Evolutionary conservation across 1,140 invertebrate genomes (phyloP), one percentile per base, ranked within the genome.

Genomic region (Zaprionus camerounensis): DNA sequence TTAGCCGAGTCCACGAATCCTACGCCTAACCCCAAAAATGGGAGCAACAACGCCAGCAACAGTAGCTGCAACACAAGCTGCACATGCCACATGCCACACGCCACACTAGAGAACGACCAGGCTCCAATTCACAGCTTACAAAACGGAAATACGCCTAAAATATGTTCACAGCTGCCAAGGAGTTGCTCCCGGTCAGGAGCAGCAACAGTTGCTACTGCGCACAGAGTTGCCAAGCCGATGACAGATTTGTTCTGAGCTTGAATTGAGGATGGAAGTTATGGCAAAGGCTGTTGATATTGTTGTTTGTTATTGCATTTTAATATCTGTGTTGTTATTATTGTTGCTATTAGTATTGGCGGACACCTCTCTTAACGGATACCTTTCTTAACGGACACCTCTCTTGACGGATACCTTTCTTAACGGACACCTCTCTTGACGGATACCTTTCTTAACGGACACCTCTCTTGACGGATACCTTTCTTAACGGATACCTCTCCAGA

Each of bases 111-210:
- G 65, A 79, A 68, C 68, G 73, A n/a, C 66, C 58, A 69, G 31
- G 3, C 31, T 3, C 2, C 31, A 34, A 34, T 34, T 34, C 31
- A 34, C 31, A 69, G 65, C 62, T 73, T 70, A 80, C 78, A 81
- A 90, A 88, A 85, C 85, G 78, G 84, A 88, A 88, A 88, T 88
- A 78, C 81, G 82, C 80, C 79, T 76, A 70, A 80, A 85, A 81
- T 82, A 81, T 85, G 78, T 84, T 85, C 74, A 74, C 78, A 83
- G 78, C 85, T 78, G 84, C 78, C 67, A 77, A 73, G 61, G 67
- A 74, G 77, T 82, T 71, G 80, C 56, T 76, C 31, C 31, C 31
- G 51, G 46, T 58, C 31, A 26, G 46, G 24, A 11, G 55, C 49
- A 11, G 20, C 17, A 22, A 17, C 22, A 46, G 53, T 26, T 55